Percentiles rank a stretch among this genome's conserved stretches.
phyloP scores from a whole-genome alignment of 2,113 vertebrate genomes.

The Rhinogobius similis region DNA sequence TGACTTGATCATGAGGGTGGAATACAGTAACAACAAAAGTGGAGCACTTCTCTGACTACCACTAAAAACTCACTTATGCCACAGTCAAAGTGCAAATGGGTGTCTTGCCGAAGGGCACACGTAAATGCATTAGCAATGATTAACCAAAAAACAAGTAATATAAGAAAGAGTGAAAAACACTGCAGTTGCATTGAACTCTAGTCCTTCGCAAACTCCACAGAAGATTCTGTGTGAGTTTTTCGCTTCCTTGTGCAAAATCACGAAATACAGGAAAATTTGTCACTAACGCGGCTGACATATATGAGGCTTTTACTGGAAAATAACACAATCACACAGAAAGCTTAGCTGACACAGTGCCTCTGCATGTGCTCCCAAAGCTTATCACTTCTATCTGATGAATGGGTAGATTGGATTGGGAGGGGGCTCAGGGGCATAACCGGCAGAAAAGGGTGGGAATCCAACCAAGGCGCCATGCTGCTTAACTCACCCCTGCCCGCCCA shows the following conservation, averaged over 20 bases:
- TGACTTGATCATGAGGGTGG: too few species aligned
- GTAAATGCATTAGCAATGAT: too few species aligned
- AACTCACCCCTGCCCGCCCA: conserved; percentile 57
- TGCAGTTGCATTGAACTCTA: background rate
- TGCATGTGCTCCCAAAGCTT: conserved; percentile 75
- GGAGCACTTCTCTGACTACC: too few species aligned
- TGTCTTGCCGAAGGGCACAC: too few species aligned
- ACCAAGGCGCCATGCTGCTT: conserved; percentile 53
- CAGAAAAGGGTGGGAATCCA: conserved; percentile 16
- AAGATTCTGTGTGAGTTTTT: background rate
- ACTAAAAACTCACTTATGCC: too few species aligned
- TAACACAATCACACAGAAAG: conserved; percentile 50
- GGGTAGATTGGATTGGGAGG: conserved; percentile 81
- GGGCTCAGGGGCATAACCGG: conserved; percentile 50
- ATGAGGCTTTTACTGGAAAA: conserved; percentile 37
- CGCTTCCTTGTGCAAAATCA: conserved; percentile 7
- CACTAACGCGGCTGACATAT: conserved; percentile 14
- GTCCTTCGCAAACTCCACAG: background rate
- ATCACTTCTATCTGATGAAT: conserved; percentile 81
- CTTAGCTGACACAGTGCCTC: conserved; percentile 71
- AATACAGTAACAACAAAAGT: too few species aligned
- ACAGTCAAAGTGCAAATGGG: too few species aligned
- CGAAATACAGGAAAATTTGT: conserved; percentile 4
- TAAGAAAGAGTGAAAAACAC: too few species aligned
- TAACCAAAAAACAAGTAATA: too few species aligned